Evolutionary conservation across 2,113 vertebrate species (phyloP).

Genomic region (Pseudolaguvia tuberculata): DNA sequence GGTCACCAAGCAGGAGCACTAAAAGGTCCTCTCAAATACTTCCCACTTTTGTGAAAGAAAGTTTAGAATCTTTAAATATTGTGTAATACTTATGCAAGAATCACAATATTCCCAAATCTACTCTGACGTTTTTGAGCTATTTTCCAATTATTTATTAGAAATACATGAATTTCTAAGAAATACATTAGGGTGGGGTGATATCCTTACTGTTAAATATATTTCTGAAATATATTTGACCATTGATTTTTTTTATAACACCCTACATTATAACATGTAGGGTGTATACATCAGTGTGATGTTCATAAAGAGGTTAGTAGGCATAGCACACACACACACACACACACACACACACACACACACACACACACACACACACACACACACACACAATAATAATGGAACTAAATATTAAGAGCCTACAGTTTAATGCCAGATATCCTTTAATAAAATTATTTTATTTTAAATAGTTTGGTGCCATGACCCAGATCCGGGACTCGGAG

Average conservation of each 20-base stretch:
- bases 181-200: neutral
- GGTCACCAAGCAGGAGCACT: conserved; percentile 27
- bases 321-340: too few relatives aligned
- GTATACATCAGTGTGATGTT: too few relatives aligned
- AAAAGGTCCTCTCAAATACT: neutral
- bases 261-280: too few relatives aligned
- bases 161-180: too few relatives aligned
- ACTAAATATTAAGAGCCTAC: neutral
- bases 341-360: too few relatives aligned
- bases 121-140: too few relatives aligned
- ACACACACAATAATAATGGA: neutral
- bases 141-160: too few relatives aligned
- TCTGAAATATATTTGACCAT: neutral
- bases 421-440: neutral
- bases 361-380: too few relatives aligned
- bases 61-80: neutral
- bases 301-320: too few relatives aligned
- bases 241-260: too few relatives aligned
- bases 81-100: neutral
- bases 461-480: neutral
- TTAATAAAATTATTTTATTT: too few relatives aligned
- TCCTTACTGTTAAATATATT: neutral
- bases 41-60: neutral
- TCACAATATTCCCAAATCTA: neutral
- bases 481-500: neutral